These are phyloP conservation scores for Lindbergichthys nudifrons DNA, from an alignment of 2,797 vertebrate species.

Conservation along the genomic window DNA sequence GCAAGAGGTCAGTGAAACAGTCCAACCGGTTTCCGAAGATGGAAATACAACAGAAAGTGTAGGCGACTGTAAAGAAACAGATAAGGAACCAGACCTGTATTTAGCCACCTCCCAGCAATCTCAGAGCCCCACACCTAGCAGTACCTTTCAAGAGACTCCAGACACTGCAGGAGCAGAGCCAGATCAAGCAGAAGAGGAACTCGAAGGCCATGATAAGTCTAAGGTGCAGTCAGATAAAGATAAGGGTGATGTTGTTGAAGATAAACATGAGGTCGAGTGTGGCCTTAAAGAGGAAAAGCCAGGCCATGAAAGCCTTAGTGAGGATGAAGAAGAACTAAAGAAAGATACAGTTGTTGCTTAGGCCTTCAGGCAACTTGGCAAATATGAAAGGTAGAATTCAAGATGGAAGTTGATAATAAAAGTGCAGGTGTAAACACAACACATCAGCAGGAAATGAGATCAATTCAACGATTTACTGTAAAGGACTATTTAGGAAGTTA, in stretches of 20 bases:
- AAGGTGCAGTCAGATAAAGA: background rate
- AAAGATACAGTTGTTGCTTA: background rate
- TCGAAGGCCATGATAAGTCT: background rate
- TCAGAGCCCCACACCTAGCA: background rate
- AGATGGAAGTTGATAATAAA: background rate
- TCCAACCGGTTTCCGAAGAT: background rate
- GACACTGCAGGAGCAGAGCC: background rate
- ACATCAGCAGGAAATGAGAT: background rate
- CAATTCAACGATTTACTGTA: background rate
- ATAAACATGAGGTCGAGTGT: background rate
- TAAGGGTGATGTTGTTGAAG: background rate
- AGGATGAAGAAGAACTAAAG: background rate
- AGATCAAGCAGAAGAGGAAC: background rate
- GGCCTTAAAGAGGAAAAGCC: background rate
- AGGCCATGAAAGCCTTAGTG: background rate
- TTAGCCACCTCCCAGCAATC: background rate
- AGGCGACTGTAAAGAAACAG: background rate
- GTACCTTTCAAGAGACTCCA: rapidly evolving
- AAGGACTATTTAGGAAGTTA: rapidly evolving
- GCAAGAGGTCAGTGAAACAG: background rate
- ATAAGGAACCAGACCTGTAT: background rate
- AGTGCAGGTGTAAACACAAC: background rate
- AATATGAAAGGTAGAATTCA: background rate
- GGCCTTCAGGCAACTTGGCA: background rate
- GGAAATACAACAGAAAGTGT: background rate